These are phyloP conservation scores for Lycia hirtaria DNA, from an alignment of 2,888 invertebrate species.

Conservation along the genomic window DNA sequence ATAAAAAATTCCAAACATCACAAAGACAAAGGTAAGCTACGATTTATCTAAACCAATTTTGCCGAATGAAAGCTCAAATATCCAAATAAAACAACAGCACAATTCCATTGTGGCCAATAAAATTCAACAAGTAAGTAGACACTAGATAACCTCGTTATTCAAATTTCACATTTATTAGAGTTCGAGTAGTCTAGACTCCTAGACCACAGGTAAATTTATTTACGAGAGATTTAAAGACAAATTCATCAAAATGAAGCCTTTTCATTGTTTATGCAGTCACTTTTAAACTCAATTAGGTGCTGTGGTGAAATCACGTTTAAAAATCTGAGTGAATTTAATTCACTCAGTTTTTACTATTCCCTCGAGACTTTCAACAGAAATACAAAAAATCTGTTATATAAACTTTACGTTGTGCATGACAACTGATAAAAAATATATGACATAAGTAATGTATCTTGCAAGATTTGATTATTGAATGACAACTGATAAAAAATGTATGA, in stretches of 20 bases:
- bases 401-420: too few species aligned
- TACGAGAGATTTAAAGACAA: constrained; percentile 13
- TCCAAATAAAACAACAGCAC: neutral
- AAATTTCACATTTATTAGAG: constrained; percentile 33
- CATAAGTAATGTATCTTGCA: too few species aligned
- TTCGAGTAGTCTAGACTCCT: constrained; percentile 28
- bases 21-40: neutral
- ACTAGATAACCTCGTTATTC: constrained; percentile 35
- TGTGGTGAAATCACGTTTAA: neutral
- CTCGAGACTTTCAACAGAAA: neutral
- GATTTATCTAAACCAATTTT: neutral
- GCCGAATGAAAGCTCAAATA: neutral
- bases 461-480: too few species aligned
- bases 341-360: too few species aligned
- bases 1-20: neutral
- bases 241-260: constrained; percentile 18
- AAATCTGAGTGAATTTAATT: constrained; percentile 4
- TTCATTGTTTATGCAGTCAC: constrained; percentile 12
- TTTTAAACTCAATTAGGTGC: constrained; percentile 10
- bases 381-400: too few species aligned
- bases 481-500: too few species aligned
- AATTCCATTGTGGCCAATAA: constrained; percentile 6
- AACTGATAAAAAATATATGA: too few species aligned
- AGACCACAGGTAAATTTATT: constrained; percentile 34
- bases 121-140: constrained; percentile 25